These are phyloP conservation scores for Stigmatopora argus DNA, from an alignment of 2,113 vertebrate species.

Conservation along the genomic window DNA sequence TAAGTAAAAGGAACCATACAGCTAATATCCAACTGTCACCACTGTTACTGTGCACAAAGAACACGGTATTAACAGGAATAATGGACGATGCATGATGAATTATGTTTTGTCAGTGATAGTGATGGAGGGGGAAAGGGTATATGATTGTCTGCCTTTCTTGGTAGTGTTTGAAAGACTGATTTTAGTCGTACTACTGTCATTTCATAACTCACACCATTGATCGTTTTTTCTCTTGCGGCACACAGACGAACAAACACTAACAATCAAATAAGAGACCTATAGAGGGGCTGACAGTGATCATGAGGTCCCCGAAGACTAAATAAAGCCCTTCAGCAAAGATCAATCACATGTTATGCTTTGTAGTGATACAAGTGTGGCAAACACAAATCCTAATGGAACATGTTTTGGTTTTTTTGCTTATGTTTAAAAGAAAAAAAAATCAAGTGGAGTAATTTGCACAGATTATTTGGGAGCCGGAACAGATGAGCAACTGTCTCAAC, in stretches of 20 bases:
- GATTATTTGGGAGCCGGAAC: not conserved
- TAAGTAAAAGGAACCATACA: slow-evolving; percentile 1
- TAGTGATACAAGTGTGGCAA: not conserved
- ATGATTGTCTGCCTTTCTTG: slow-evolving; percentile 44
- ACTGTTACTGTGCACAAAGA: slow-evolving; percentile 15
- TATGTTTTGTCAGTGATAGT: slow-evolving; percentile 23
- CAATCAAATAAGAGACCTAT: slow-evolving; percentile 36
- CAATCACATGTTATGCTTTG: slow-evolving; percentile 40
- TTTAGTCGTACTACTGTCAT: slow-evolving; percentile 52
- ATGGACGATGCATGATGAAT: slow-evolving; percentile 48
- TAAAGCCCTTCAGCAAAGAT: slow-evolving; percentile 43
- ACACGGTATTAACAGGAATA: slow-evolving; percentile 27
- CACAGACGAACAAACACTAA: slow-evolving; percentile 53
- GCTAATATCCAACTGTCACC: slow-evolving; percentile 28
- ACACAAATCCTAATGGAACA: not conserved
- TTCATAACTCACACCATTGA: slow-evolving; percentile 71
- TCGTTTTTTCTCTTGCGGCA: slow-evolving; percentile 42
- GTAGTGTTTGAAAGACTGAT: slow-evolving; percentile 57
- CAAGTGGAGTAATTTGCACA: not conserved
- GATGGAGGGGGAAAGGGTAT: slow-evolving; percentile 17
- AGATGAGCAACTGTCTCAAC: not conserved
- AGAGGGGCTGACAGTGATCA: slow-evolving; percentile 13
- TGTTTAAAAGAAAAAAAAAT: no score
- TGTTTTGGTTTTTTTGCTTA: not conserved
- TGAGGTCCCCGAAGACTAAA: slow-evolving; percentile 34